Evolutionary conservation across 2,888 invertebrate species (phyloP).

Genomic region (Nemotelus nigrinus): DNA sequence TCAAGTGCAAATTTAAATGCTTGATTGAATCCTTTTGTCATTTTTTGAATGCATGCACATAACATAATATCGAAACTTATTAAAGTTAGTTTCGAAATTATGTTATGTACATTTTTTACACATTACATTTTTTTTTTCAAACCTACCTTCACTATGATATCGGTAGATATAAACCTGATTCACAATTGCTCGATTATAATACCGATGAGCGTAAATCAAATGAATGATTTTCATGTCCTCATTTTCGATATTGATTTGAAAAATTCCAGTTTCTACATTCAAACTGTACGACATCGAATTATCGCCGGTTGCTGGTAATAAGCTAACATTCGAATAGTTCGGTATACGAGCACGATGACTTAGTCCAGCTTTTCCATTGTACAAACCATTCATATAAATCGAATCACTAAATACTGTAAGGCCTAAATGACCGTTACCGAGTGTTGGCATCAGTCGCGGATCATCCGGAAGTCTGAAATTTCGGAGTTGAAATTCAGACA

Average conservation of each 20-base stretch:
- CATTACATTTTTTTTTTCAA: too few species aligned
- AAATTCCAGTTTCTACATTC: slow-evolving; percentile 66
- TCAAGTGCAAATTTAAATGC: too few species aligned
- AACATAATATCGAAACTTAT: too few species aligned
- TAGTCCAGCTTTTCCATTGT: slow-evolving; percentile 68
- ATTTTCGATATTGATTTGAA: slow-evolving; percentile 58
- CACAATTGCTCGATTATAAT: slow-evolving; percentile 62
- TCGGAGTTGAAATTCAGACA: too few species aligned
- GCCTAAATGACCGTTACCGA: slow-evolving; percentile 71
- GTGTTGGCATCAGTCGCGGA: slow-evolving; percentile 69
- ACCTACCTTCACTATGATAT: slow-evolving; percentile 48
- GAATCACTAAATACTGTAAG: slow-evolving; percentile 70
- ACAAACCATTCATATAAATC: slow-evolving; percentile 71
- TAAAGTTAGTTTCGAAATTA: too few species aligned
- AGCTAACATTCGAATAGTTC: slow-evolving; percentile 68
- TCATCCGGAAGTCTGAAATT: slow-evolving; percentile 67
- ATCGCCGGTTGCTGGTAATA: slow-evolving; percentile 52
- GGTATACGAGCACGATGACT: slow-evolving; percentile 71
- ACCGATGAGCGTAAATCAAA: slow-evolving; percentile 63
- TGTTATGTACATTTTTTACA: too few species aligned
- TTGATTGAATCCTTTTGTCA: too few species aligned
- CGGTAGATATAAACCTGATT: slow-evolving; percentile 56
- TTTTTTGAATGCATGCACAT: too few species aligned
- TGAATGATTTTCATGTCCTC: slow-evolving; percentile 52
- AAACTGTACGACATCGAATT: slow-evolving; percentile 61